A percentile compares a stretch with the other conserved stretches of the same genome.
Evolutionary conservation across 2,888 invertebrate species (phyloP).

Genomic region (Nasonovia ribisnigri): DNA sequence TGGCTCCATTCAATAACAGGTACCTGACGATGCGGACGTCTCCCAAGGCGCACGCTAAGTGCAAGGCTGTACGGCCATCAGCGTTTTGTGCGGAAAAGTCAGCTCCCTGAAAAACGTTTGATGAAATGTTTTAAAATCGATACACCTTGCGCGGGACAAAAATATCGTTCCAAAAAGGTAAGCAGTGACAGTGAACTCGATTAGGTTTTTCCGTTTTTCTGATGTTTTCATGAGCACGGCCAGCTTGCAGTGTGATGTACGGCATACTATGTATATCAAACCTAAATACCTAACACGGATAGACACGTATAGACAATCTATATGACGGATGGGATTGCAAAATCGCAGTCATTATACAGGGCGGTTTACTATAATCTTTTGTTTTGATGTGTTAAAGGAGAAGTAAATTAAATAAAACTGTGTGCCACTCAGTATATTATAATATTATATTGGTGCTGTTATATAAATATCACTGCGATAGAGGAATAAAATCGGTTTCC

Average conservation of each 20-base stretch:
- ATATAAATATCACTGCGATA: neutral
- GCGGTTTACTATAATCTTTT: neutral
- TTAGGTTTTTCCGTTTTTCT: no score
- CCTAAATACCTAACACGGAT: no score
- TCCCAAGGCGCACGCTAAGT: constrained; percentile 83
- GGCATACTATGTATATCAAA: no score
- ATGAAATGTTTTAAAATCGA: neutral
- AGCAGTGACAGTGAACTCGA: no score
- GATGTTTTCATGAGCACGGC: no score
- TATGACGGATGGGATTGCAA: no score
- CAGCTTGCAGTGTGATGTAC: no score
- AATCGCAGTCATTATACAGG: neutral
- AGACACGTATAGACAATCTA: no score
- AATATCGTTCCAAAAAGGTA: no score
- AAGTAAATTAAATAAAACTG: neutral
- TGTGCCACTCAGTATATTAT: neutral
- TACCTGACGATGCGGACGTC: constrained; percentile 78
- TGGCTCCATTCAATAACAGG: constrained; percentile 83
- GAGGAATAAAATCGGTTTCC: neutral
- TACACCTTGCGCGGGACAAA: neutral
- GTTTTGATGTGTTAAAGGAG: neutral
- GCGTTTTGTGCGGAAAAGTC: constrained; percentile 81
- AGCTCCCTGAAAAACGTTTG: constrained; percentile 74
- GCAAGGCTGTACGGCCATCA: constrained; percentile 84
- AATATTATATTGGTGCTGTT: neutral